Evolutionary conservation across 2,888 invertebrate genomes (phyloP).

Genomic region (Phengaris arion): DNA sequence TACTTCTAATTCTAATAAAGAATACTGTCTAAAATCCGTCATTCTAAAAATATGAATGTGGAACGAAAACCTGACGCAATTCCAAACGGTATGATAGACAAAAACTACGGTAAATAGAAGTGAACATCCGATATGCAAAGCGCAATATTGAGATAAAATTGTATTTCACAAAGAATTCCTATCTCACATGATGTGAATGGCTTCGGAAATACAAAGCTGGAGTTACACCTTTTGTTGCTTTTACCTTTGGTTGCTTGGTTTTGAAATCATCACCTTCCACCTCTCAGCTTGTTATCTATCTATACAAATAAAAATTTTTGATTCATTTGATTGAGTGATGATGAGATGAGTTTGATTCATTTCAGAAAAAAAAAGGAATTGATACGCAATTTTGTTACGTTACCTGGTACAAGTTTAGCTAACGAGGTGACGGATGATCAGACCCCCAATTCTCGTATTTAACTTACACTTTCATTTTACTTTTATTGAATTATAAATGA

Average conservation of each 20-base stretch:
- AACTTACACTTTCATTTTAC: too few species aligned
- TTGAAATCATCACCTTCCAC: background rate
- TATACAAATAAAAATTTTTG: background rate
- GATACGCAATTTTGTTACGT: too few species aligned
- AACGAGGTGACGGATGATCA: too few species aligned
- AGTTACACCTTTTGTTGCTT: too few species aligned
- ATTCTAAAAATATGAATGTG: background rate
- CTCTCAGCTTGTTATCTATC: background rate
- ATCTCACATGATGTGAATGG: constrained; percentile 35
- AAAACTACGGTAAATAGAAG: constrained; percentile 21
- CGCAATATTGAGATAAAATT: constrained; percentile 39
- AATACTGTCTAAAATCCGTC: background rate
- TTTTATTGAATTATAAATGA: too few species aligned
- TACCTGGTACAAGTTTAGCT: too few species aligned
- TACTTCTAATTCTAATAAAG: too few species aligned
- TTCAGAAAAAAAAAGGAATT: too few species aligned
- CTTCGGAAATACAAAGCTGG: constrained; percentile 37
- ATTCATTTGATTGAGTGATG: too few species aligned
- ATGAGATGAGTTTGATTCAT: too few species aligned
- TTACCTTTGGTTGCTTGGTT: background rate
- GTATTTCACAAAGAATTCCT: constrained; percentile 37
- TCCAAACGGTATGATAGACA: background rate
- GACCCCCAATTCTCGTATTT: too few species aligned
- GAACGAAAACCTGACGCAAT: background rate
- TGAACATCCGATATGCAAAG: constrained; percentile 33